phyloP scores from a whole-genome alignment of 2,888 invertebrate species.

The Drosophila kanekoi region DNA sequence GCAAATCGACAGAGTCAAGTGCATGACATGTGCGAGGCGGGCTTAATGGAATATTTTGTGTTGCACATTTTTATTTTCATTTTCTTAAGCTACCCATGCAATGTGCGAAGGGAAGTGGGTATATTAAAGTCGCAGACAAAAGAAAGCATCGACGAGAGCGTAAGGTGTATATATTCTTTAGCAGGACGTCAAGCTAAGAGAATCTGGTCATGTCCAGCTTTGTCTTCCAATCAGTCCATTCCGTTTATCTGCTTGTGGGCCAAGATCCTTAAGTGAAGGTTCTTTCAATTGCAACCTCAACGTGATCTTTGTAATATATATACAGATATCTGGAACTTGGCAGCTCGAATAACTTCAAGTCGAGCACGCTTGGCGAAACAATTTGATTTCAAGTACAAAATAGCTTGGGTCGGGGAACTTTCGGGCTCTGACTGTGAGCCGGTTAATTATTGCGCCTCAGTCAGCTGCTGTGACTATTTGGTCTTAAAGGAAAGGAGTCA shows the following conservation, averaged over 20 bases:
- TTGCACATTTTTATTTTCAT: not conserved
- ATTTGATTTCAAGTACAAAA: too few species aligned
- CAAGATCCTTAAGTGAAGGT: too few species aligned
- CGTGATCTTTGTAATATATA: too few species aligned
- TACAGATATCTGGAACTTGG: too few species aligned
- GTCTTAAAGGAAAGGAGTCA: slow-evolving; percentile 19
- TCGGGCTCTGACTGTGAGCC: not conserved
- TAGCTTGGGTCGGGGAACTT: too few species aligned
- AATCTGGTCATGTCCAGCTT: too few species aligned
- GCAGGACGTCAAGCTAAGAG: too few species aligned
- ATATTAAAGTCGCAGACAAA: not conserved
- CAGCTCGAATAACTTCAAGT: not conserved
- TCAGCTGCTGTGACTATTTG: not conserved
- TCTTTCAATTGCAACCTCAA: too few species aligned
- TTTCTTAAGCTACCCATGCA: not conserved
- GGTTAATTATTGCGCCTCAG: slow-evolving; percentile 41
- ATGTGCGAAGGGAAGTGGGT: not conserved
- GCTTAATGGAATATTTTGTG: slow-evolving; percentile 14
- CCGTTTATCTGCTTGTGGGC: too few species aligned
- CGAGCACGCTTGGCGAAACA: not conserved
- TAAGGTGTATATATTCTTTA: too few species aligned
- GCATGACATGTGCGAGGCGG: slow-evolving; percentile 18
- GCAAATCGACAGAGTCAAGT: slow-evolving; percentile 45
- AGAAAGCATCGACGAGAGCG: too few species aligned
- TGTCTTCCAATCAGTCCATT: too few species aligned